Conservation (phyloP, 2,797 vertebrate species). For the Diplodus puntazzo region DNA sequence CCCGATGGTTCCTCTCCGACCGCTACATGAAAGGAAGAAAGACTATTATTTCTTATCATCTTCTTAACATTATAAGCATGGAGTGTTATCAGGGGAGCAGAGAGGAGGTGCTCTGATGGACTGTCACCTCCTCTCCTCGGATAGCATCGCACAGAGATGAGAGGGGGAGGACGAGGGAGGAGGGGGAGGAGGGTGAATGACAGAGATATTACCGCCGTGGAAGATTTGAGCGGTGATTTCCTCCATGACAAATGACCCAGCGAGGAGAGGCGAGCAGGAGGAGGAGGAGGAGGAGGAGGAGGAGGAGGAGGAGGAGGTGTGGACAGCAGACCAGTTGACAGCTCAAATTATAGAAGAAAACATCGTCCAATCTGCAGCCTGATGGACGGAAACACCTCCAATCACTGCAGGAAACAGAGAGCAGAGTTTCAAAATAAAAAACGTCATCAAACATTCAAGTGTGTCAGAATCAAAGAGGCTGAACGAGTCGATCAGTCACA, state of each 20-base stretch:
- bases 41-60: conserved; percentile 81
- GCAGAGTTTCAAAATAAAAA: conserved; percentile 1
- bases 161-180: conserved; percentile 29
- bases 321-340: conserved; percentile 60
- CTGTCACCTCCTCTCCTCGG: conserved; percentile 71
- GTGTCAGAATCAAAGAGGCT: too few relatives aligned
- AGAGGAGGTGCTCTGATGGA: conserved; percentile 70
- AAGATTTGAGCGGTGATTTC: conserved; percentile 74
- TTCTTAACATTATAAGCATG: conserved; percentile 71
- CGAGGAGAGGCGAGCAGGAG: neutral
- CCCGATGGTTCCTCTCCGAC: conserved; percentile 37
- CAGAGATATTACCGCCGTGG: conserved; percentile 75
- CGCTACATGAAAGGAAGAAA: conserved; percentile 56
- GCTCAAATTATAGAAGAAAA: conserved; percentile 62
- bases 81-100: conserved; percentile 67
- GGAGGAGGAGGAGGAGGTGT: conserved; percentile 31
- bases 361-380: conserved; percentile 34
- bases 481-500: too few relatives aligned
- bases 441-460: too few relatives aligned
- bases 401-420: conserved; percentile 1
- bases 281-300: conserved; percentile 30
- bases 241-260: conserved; percentile 77
- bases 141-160: conserved; percentile 68
- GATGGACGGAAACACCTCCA: conserved; percentile 12
- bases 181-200: conserved; percentile 59